phyloP scores from a whole-genome alignment of 2,113 vertebrate genomes.

The Balaeniceps rex region DNA sequence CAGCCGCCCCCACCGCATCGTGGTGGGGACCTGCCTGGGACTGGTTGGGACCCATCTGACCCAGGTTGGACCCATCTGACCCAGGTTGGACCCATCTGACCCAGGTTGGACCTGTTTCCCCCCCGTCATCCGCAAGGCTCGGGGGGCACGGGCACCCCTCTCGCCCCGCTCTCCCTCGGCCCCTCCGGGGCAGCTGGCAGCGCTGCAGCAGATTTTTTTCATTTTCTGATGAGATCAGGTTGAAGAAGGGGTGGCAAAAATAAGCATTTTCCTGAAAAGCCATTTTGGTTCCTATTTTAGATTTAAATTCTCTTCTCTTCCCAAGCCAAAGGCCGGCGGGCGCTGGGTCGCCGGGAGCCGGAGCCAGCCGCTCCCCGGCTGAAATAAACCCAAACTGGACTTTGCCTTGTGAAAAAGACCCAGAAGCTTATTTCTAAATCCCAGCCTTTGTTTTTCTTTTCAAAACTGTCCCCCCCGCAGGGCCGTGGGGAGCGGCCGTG shows the following conservation, averaged over 20 bases:
- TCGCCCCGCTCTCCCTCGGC: background rate
- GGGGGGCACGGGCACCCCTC: background rate
- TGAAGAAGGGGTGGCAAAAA: background rate
- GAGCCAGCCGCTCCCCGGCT: fast-evolving
- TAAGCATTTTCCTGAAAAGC: background rate
- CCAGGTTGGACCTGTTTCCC: too few relatives aligned
- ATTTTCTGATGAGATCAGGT: background rate
- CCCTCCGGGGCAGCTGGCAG: background rate
- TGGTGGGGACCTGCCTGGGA: background rate
- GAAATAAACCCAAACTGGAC: background rate
- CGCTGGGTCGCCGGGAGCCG: background rate
- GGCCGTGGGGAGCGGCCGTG: background rate
- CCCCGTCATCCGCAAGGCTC: fast-evolving
- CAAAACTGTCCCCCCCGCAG: fast-evolving
- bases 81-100: too few relatives aligned
- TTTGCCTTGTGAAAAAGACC: background rate
- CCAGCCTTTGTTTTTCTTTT: background rate
- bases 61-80: background rate
- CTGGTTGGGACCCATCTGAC: background rate
- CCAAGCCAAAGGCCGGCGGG: background rate
- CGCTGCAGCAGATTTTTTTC: background rate
- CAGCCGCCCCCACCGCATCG: fast-evolving
- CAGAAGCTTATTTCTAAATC: background rate
- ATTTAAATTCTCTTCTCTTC: background rate
- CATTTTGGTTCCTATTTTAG: background rate